Percentiles rank a stretch among this genome's conserved stretches.
These are phyloP conservation scores for Apomyelois bistriatella DNA, from an alignment of 2,888 invertebrate species.

Conservation along the genomic window DNA sequence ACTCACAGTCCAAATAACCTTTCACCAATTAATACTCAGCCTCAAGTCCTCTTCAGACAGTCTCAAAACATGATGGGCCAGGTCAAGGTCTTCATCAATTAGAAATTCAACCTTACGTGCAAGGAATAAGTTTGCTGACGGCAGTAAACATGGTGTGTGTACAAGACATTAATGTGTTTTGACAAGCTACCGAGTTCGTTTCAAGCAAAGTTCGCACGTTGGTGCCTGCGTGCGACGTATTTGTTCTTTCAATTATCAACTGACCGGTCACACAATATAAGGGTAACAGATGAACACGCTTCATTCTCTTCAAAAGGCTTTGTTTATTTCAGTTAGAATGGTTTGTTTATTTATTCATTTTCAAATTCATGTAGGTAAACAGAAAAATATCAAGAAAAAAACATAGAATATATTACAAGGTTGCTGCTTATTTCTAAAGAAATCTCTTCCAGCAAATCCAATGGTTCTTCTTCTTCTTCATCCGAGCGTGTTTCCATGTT, in stretches of 20 bases:
- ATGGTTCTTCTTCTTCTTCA: too few species aligned
- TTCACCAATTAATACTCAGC: not conserved
- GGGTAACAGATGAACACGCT: not conserved
- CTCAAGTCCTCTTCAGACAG: not conserved
- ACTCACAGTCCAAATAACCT: slow-evolving; percentile 2
- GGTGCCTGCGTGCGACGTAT: not conserved
- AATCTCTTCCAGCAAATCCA: too few species aligned
- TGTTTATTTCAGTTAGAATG: too few species aligned
- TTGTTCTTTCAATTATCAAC: not conserved
- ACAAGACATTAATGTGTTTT: slow-evolving; percentile 3
- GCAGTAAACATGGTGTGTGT: not conserved
- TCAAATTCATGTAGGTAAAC: too few species aligned
- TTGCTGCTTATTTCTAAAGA: too few species aligned
- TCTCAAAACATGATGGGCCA: not conserved
- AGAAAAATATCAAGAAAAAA: too few species aligned
- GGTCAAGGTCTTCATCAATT: not conserved
- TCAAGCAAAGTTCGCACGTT: not conserved
- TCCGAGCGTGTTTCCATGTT: too few species aligned
- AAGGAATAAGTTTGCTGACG: not conserved
- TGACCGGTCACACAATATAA: not conserved
- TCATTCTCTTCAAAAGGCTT: not conserved
- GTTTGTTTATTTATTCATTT: too few species aligned
- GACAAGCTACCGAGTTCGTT: slow-evolving; percentile 1
- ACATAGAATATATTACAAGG: too few species aligned
- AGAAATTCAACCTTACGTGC: slow-evolving; percentile 4